Base-by-base conservation (phyloP, 2,888 invertebrate genomes). In the Lithodes maja region DNA sequence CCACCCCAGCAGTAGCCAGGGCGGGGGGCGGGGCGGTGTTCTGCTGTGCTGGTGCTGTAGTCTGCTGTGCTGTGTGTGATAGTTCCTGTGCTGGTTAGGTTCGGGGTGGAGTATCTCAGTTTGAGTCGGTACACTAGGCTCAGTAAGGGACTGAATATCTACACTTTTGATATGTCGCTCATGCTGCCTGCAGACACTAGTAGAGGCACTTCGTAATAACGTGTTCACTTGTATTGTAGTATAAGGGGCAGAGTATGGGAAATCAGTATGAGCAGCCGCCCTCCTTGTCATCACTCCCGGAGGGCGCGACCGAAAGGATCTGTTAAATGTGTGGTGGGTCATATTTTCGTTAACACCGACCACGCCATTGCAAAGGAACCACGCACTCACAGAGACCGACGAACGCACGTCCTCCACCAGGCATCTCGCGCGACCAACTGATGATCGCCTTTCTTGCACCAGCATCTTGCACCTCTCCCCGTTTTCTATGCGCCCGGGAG, bases 1-100 rank as follows among this genome's bases (percentile, higher is more conserved):
- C 85, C 79, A 79, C 71, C n/a, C 75, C 61, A 61, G 54, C 61
- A 68, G 87, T 12, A 82, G 83, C 55, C 33, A 71, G 79, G n/a
- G 68, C 9, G n/a, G 69, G 53, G 12, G 12, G 2, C 49, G 74
- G n/a, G 54, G 17, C 15, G 55, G 15, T 3, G 75, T 55, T 3
- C 33, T 33, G 33, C 33, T 33, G 33, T 33, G 78, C 15, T 3
- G 50, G 52, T 17, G 61, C 17, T 1, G 75, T 33, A 9, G 75
- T 7, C 74, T 33, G 3, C 17, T 3, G 74, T 17, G 75, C 49
- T 50, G 49, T 12, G 75, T 33, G 33, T 75, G 75, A 50, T 9
- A n/a, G 68, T 15, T 17, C 49, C n/a, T 17, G 78, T 33, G 2
- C 9, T 12, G 52, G 69, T 49, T 15, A 53, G 52, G 55, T 49